A percentile compares a stretch with the other conserved stretches of the same genome.
These are phyloP conservation scores for Rhagonycha lutea DNA, from an alignment of 2,888 invertebrate genomes.

Conservation along the genomic window DNA sequence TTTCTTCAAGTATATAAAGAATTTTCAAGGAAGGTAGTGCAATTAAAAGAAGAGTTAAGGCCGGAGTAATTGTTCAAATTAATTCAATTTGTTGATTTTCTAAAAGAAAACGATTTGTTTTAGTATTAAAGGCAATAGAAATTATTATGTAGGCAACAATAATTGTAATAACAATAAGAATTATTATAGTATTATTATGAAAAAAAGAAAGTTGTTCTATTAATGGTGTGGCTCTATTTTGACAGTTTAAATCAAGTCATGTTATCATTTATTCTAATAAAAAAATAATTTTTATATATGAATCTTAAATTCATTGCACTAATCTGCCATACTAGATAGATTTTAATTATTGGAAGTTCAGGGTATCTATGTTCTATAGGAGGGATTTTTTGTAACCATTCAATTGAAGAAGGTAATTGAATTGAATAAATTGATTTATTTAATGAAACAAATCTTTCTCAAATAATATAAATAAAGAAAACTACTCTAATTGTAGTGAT, in stretches of 20 bases:
- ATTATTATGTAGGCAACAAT: slow-evolving; percentile 63
- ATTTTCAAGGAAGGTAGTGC: slow-evolving; percentile 64
- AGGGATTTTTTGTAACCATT: slow-evolving; percentile 64
- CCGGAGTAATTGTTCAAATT: slow-evolving; percentile 67
- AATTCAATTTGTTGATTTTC: slow-evolving; percentile 66
- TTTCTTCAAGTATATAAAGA: slow-evolving; percentile 66
- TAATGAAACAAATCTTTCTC: slow-evolving; percentile 63
- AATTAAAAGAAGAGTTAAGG: slow-evolving; percentile 66
- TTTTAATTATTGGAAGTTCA: slow-evolving; percentile 63
- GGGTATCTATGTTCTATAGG: slow-evolving; percentile 65
- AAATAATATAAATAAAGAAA: slow-evolving; percentile 65
- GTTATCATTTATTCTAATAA: slow-evolving; percentile 61
- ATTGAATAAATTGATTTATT: slow-evolving; percentile 58
- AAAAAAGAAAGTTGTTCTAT: slow-evolving; percentile 71
- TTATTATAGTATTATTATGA: slow-evolving; percentile 65
- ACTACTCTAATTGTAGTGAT: slow-evolving; percentile 64
- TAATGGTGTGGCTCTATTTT: slow-evolving; percentile 65
- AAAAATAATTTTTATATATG: slow-evolving; percentile 70
- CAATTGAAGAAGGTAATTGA: slow-evolving; percentile 63
- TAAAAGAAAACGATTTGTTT: slow-evolving; percentile 61
- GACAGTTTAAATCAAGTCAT: slow-evolving; percentile 62
- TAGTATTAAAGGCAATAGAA: slow-evolving; percentile 62
- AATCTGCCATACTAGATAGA: slow-evolving; percentile 65
- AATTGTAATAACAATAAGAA: slow-evolving; percentile 65
- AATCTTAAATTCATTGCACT: slow-evolving; percentile 69